A percentile compares a stretch with the other conserved stretches of the same genome.
Conservation (phyloP, 2,113 vertebrate genomes). For the Protobothrops flavoviridis region DNA sequence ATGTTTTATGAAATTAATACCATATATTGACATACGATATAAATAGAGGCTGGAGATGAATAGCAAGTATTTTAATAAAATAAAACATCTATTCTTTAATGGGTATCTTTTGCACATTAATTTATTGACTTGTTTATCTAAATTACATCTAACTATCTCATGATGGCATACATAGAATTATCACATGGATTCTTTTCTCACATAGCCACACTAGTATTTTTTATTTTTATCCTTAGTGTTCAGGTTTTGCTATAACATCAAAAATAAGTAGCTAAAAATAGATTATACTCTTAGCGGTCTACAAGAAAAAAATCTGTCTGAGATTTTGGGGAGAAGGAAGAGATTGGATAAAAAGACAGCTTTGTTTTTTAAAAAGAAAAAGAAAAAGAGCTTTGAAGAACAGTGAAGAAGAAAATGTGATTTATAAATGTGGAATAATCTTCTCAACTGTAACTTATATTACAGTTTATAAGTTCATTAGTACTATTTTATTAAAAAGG, state of each 20-base stretch:
- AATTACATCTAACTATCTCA: neutral
- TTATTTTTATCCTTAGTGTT: neutral
- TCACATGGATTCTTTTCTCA: neutral
- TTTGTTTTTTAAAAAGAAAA: neutral
- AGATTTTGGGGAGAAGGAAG: neutral
- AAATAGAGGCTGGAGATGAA: neutral
- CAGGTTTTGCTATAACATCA: neutral
- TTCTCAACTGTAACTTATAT: neutral
- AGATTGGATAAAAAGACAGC: neutral
- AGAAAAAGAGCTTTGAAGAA: neutral
- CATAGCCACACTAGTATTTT: neutral
- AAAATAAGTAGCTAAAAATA: neutral
- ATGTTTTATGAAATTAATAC: slow-evolving; percentile 7
- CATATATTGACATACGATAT: neutral
- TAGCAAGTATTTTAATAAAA: neutral
- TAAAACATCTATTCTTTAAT: neutral
- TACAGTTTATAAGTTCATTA: neutral
- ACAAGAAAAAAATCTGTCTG: neutral
- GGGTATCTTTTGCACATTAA: neutral
- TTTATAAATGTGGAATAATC: neutral
- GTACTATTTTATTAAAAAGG: slow-evolving; percentile 32
- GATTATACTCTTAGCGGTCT: neutral
- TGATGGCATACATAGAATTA: neutral
- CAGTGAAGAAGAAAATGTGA: neutral
- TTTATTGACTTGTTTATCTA: neutral